Conservation (phyloP, 2,797 vertebrate species). For the Astyanax mexicanus region DNA sequence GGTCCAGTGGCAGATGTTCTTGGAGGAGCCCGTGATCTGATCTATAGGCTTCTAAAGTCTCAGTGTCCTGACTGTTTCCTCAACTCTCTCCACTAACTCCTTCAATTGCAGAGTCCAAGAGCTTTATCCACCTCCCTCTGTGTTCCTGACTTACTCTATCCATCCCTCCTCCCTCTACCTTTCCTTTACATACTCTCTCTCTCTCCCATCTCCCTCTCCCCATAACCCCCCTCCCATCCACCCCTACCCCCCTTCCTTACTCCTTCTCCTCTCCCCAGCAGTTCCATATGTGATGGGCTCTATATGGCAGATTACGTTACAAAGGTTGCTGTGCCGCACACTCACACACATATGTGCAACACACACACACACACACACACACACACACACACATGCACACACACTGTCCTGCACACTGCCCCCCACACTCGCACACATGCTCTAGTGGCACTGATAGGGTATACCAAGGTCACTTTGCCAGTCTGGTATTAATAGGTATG, state of each 20-base stretch:
- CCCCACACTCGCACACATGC: slow-evolving; percentile 55
- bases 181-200: slow-evolving; percentile 24
- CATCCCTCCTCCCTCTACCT: slow-evolving; percentile 26
- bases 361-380: slow-evolving; percentile 59
- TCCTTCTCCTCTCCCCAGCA: neutral
- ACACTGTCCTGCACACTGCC: slow-evolving; percentile 45
- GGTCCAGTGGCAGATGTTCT: neutral
- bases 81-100: slow-evolving; percentile 15
- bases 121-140: neutral
- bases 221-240: neutral
- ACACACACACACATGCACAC: slow-evolving; percentile 17
- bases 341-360: slow-evolving; percentile 3
- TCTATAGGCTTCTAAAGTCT: neutral
- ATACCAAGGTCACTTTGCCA: slow-evolving; percentile 77
- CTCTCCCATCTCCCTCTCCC: neutral
- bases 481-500: slow-evolving; percentile 24
- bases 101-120: neutral
- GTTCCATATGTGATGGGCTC: neutral
- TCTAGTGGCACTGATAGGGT: slow-evolving; percentile 37
- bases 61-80: neutral
- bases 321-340: slow-evolving; percentile 16
- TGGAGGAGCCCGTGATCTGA: neutral
- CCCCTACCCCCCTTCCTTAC: neutral
- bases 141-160: slow-evolving; percentile 3
- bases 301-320: slow-evolving; percentile 47